Conservation (phyloP, 2,888 invertebrate genomes). For the Flabesymbios commensalis region DNA sequence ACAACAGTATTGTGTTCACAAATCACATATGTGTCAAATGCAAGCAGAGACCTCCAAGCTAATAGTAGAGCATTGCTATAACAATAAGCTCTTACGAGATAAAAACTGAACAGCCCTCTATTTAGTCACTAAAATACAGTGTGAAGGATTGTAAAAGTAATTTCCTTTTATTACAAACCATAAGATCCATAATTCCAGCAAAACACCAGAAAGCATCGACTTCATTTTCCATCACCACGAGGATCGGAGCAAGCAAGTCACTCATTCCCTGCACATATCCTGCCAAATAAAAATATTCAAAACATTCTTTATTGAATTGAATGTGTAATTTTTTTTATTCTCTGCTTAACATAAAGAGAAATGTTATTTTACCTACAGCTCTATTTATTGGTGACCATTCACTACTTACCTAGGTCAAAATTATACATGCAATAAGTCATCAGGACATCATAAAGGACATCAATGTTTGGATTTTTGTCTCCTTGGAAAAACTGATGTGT, state of each 20-base stretch:
- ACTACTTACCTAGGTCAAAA: slow-evolving; percentile 82
- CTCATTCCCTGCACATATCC: slow-evolving; percentile 91
- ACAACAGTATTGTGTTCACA: no score
- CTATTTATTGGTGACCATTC: neutral
- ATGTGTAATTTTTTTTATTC: no score
- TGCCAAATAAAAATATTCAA: slow-evolving; percentile 34
- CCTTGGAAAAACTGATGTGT: slow-evolving; percentile 90
- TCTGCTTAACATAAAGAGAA: no score
- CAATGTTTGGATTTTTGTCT: slow-evolving; percentile 86
- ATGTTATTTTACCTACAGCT: no score
- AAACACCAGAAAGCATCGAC: slow-evolving; percentile 99
- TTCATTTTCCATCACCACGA: slow-evolving; percentile 87
- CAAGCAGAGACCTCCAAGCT: no score
- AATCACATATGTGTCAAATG: no score
- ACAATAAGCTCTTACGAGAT: no score
- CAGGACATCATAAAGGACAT: slow-evolving; percentile 83
- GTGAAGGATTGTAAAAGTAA: no score
- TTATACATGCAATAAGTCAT: slow-evolving; percentile 99
- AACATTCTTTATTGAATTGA: no score
- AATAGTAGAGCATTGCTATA: no score
- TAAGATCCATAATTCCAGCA: slow-evolving; percentile 94
- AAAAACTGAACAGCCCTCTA: no score
- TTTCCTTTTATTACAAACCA: slow-evolving; percentile 76
- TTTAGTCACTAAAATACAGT: no score
- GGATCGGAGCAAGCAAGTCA: slow-evolving; percentile 89